Conservation (phyloP, 2,113 vertebrate species). For the Crotophaga sulcirostris region DNA sequence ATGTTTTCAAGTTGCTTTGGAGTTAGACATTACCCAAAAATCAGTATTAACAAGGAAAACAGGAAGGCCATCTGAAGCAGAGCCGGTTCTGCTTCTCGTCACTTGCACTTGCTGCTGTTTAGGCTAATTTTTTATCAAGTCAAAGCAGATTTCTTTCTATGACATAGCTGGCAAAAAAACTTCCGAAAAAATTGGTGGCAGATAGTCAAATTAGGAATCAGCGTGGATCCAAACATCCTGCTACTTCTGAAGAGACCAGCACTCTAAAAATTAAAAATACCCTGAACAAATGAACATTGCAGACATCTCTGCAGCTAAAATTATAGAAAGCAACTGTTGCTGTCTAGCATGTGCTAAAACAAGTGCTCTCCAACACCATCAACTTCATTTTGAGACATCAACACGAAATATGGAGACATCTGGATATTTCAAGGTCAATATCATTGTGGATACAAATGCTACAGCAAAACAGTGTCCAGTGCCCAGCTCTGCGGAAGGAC, state of each 20-base stretch:
- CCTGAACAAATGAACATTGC: background rate
- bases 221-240: constrained; percentile 1
- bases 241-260: background rate
- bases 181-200: background rate
- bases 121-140: constrained; percentile 47
- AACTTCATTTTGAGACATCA: background rate
- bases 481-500: background rate
- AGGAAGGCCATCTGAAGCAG: constrained; percentile 28
- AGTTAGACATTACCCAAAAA: constrained; percentile 47
- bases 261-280: background rate
- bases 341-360: background rate
- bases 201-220: background rate
- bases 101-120: constrained; percentile 28
- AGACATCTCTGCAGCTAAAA: background rate
- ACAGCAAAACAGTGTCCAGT: background rate
- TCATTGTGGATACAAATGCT: background rate
- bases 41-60: constrained; percentile 52
- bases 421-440: background rate
- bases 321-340: constrained; percentile 28
- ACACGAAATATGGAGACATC: background rate
- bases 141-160: constrained; percentile 14
- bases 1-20: constrained; percentile 33
- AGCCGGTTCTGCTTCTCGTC: constrained; percentile 43
- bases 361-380: background rate
- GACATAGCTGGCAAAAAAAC: background rate